These are phyloP conservation scores for Rhimphoctona megacephalus DNA, from an alignment of 2,888 invertebrate species.

Conservation along the genomic window DNA sequence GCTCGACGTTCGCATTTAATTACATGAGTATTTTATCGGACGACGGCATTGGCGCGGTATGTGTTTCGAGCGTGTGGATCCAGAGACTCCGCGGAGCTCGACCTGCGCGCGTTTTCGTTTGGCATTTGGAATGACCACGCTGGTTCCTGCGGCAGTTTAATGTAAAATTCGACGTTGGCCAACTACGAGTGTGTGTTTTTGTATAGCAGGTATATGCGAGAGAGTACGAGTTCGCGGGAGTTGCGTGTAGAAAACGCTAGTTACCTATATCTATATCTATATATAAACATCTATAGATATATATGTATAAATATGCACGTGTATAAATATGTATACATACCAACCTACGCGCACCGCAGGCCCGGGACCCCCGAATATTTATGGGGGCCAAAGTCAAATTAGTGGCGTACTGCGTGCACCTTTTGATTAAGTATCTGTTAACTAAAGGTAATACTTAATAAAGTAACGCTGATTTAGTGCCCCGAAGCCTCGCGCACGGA, in stretches of 20 bases:
- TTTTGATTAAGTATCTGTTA: constrained; percentile 85
- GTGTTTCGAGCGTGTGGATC: constrained; percentile 74
- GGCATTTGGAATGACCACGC: constrained; percentile 78
- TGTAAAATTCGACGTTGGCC: constrained; percentile 64
- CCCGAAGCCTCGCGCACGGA: constrained; percentile 65
- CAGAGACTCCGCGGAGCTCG: constrained; percentile 62
- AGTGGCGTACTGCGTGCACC: constrained; percentile 85
- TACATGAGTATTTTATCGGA: constrained; percentile 84
- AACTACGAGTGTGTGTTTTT: constrained; percentile 32
- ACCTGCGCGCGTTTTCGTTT: constrained; percentile 74
- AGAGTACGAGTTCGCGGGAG: constrained; percentile 16
- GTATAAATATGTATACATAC: constrained; percentile 34
- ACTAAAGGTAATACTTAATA: constrained; percentile 85
- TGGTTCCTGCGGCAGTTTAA: constrained; percentile 64
- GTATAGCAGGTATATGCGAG: constrained; percentile 19
- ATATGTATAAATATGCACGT: constrained; percentile 21
- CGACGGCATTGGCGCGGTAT: constrained; percentile 78
- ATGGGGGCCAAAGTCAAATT: constrained; percentile 85
- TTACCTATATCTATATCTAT: constrained; percentile 10
- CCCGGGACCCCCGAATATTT: constrained; percentile 82
- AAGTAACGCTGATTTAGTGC: constrained; percentile 85
- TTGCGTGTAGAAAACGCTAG: constrained; percentile 23
- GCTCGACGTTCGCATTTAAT: constrained; percentile 82
- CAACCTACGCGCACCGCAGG: constrained; percentile 63
- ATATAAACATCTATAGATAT: constrained; percentile 1